Percentiles rank a stretch among this genome's conserved stretches.
Evolutionary conservation across 2,797 vertebrate genomes (phyloP).

Genomic region (Poeciliopsis presidionis): DNA sequence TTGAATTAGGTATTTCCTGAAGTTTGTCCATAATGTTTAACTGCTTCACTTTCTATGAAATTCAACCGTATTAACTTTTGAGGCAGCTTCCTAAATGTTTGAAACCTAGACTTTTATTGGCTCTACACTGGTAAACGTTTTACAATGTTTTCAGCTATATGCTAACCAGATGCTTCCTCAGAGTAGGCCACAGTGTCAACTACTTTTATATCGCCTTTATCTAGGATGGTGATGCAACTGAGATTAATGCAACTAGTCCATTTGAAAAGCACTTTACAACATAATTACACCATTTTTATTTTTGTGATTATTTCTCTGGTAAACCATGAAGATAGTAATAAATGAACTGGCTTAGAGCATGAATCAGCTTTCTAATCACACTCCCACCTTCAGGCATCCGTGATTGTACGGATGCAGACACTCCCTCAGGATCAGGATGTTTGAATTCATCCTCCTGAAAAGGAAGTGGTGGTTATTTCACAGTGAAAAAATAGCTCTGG

Average conservation of each 20-base stretch:
- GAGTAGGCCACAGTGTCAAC: neutral
- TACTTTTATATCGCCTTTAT: neutral
- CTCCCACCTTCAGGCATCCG: neutral
- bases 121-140: neutral
- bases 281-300: neutral
- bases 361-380: neutral
- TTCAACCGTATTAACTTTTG: neutral
- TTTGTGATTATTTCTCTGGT: neutral
- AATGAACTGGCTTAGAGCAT: neutral
- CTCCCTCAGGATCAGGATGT: neutral
- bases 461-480: neutral
- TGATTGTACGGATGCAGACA: neutral
- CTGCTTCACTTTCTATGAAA: neutral
- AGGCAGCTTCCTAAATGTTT: neutral
- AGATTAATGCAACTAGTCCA: neutral
- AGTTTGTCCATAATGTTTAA: constrained; percentile 18
- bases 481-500: neutral
- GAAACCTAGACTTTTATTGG: neutral
- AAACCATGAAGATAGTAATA: neutral
- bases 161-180: constrained; percentile 1
- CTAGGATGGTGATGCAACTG: neutral
- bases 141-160: neutral
- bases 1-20: neutral
- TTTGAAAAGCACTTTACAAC: neutral
- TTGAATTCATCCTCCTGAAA: neutral